Evolutionary conservation across 2,888 invertebrate species (phyloP), one percentile per base, ranked within the genome.

Genomic region (Maniola hyperantus): DNA sequence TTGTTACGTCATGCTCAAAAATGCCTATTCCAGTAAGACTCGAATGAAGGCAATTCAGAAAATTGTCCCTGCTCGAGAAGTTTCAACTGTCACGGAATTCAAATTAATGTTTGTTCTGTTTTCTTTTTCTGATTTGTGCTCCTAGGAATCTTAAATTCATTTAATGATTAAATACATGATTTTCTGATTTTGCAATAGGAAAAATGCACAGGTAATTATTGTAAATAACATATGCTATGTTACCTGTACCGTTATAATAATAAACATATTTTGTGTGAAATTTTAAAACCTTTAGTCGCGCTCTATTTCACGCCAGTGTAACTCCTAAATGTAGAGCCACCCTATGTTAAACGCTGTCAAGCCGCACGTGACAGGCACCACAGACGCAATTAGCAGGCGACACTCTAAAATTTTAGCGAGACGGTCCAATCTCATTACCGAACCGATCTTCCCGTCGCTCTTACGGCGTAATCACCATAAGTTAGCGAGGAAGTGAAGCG

Each of bases 391-490:
- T 92, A 92, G 85, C 83, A 86, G 83, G 83, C 88, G 85, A 88
- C 90, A 89, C 91, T 85, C 85, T 91, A 87, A 91, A 90, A 92
- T 91, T 91, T 91, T 86, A 89, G 88, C 87, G 83, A 88, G 87
- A 89, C 85, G 88, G 85, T 88, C 89, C 90, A 91, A 92, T 91
- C 91, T 91, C 87, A 91, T 92, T 91, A 91, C 79, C 77, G 84
- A 85, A 87, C 89, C 89, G 90, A 92, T 92, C 89, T 88, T 89
- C 88, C 91, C 89, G 91, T 89, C 90, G 88, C 90, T 89, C 88
- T 90, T 87, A 89, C 85, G 87, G 88, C 88, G 83, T 91, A 91
- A 92, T 92, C 92, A 92, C 88, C 89, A 91, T 91, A 92, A 92
- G 91, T 92, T 91, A 91, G 90, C 79, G 78, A 87, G 86, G 87